A percentile compares a stretch with the other conserved stretches of the same genome.
phyloP scores from a whole-genome alignment of 2,797 vertebrate species.

The Sorex maritimensis region DNA sequence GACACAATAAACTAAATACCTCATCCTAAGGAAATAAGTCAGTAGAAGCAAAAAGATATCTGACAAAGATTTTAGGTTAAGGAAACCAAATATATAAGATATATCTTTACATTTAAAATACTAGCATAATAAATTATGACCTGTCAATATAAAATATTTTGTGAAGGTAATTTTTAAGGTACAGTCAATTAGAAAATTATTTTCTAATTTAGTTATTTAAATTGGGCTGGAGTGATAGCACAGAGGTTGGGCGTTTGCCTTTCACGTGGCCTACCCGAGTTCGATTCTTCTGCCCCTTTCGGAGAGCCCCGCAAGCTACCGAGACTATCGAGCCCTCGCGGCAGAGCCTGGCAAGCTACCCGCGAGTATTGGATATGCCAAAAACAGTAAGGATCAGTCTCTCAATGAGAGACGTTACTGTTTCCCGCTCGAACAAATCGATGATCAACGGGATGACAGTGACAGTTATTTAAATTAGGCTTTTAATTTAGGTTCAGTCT shows the following conservation, averaged over 20 bases:
- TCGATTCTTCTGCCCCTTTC: too few species aligned
- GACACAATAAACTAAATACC: neutral
- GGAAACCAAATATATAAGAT: neutral
- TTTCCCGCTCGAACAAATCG: too few species aligned
- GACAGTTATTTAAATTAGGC: neutral
- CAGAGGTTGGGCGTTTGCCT: too few species aligned
- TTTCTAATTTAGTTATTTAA: slow-evolving; percentile 2
- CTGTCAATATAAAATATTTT: neutral
- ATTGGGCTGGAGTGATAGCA: neutral
- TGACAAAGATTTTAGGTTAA: neutral
- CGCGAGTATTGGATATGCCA: too few species aligned
- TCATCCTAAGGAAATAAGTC: slow-evolving; percentile 8
- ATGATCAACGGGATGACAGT: too few species aligned
- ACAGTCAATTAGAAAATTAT: neutral
- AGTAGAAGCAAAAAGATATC: too few species aligned
- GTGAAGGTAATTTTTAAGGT: neutral
- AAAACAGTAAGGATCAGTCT: too few species aligned
- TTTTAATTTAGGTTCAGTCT: neutral
- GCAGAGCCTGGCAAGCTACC: too few species aligned
- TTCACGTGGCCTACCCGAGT: too few species aligned
- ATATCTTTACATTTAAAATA: neutral
- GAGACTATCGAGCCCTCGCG: too few species aligned
- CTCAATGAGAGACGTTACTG: too few species aligned
- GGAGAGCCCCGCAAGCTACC: too few species aligned
- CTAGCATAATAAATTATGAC: neutral